These are phyloP conservation scores for Hydrolagus colliei DNA, from an alignment of 2,797 vertebrate genomes.

Conservation along the genomic window DNA sequence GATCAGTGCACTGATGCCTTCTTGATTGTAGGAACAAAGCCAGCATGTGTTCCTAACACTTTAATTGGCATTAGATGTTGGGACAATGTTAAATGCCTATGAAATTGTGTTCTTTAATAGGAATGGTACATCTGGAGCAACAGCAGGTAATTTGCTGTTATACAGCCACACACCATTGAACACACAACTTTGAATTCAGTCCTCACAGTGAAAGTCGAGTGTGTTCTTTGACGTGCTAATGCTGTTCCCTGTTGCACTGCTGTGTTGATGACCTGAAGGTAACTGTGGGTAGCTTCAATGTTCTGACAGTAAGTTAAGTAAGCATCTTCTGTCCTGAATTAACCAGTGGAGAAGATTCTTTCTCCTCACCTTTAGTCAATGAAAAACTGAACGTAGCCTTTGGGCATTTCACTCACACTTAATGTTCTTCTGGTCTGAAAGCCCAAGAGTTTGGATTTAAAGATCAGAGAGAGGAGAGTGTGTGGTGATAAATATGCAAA, in stretches of 20 bases:
- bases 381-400: background rate
- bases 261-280: slow-evolving; percentile 40
- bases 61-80: slow-evolving; percentile 52
- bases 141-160: slow-evolving; percentile 42
- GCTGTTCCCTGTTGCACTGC: slow-evolving; percentile 37
- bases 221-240: slow-evolving; percentile 48
- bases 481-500: background rate
- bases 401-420: background rate
- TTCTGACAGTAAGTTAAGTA: background rate
- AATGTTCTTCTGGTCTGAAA: background rate
- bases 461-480: background rate
- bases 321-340: background rate
- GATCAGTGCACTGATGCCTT: background rate
- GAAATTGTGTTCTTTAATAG: slow-evolving; percentile 54
- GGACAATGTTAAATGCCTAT: slow-evolving; percentile 53
- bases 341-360: background rate
- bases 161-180: slow-evolving; percentile 41
- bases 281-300: slow-evolving; percentile 45
- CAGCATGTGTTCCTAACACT: slow-evolving; percentile 41
- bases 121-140: slow-evolving; percentile 51
- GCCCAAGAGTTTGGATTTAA: background rate
- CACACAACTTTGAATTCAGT: slow-evolving; percentile 49
- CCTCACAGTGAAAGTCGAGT: slow-evolving; percentile 42
- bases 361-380: background rate
- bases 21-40: slow-evolving; percentile 35